Base-by-base conservation (phyloP, 2,113 vertebrate species). In the Rattus rattus region DNA sequence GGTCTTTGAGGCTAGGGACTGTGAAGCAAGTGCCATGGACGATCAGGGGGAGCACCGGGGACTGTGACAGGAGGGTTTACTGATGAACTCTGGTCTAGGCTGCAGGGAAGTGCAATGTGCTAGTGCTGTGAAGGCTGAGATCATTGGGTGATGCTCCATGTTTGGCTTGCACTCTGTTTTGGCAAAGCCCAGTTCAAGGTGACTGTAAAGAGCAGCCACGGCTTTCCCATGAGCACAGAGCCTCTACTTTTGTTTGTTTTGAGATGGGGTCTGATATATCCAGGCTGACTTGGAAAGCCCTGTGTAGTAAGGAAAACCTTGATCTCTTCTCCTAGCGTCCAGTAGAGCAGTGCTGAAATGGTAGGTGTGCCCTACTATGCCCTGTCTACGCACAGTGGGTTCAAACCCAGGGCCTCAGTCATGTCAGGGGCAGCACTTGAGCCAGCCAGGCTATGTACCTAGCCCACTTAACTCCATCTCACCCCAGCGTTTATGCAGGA, bases 51-150 rank as follows among this genome's bases (percentile, higher is more conserved):
- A 36, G 39, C 19, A 9, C 17, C 28, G 56, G 30, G 28, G 28
- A 30, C 56, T 49, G 24, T 11, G 14, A 11, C 24, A 43, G 5
- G 33, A 52, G 59, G 56, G 24, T 54, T 28, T 26, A 17, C 5
- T 20, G 61, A 24, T 20, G 17, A 43, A 8, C 63, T 7, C 0
- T 39, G 24, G 26, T 67, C 72, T 36, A 5, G 77, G 12, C 56
- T 8, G 33, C 0, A 67, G 88, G 6, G 70, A 65, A 36, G 30
- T 11, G 2, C 43, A 30, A 33, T 5, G 30, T 0, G 7, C 16
- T 9, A 19, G 7, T 52, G n/a, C 61, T 59, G 49, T 54, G 72
- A 3, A 56, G 33, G 39, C 13, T 22, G 2, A 47, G 76, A 19
- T 5, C 7, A 43, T 26, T 26, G 7, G 12, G 43, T 6, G 36